Evolutionary conservation across 2,113 vertebrate species (phyloP), one percentile per base, ranked within the genome.

Genomic region (Diadophis punctatus): DNA sequence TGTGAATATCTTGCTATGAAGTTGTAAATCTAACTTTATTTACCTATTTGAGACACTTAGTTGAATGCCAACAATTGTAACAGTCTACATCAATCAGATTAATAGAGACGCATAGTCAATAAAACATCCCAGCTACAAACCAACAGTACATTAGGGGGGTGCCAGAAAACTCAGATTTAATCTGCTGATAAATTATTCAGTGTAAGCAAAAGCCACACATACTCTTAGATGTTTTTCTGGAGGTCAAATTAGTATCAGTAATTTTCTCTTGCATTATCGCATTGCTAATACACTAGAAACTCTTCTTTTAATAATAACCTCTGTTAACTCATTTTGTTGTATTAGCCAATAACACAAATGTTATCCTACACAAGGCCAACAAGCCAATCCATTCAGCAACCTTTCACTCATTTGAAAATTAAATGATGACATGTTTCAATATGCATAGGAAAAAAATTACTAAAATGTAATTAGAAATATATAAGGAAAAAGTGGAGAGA

Each of bases 141-240:
- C 92, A 93, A 93, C 85, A 88, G 92, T 93, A 95, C 25, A 1
- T 60, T 91, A 94, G 90, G 87, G n/a, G 6, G 16, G 16, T n/a
- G n/a, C n/a, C n/a, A n/a, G n/a, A 90, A 93, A 95, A 96, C n/a
- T 95, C 91, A 86, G 92, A 96, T 96, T 95, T 96, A 95, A 96
- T 95, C 95, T 95, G 60, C 91, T 95, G 95, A 96, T 96, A 95
- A 96, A 96, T 96, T 96, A 95, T 96, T 96, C 94, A 94, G 93
- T 95, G 53, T 87, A 92, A 91, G 34, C 80, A 51, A 88, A 91
- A 96, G 88, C 93, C 90, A 95, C 93, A 96, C 92, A 90, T 68
- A 88, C 49, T 93, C 90, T 93, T 91, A 86, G 95, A 89, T 89
- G 91, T 94, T 86, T 96, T 96, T 95, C 93, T 89, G 93, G 92